Evolutionary conservation across 2,888 invertebrate genomes (phyloP), one percentile per base, ranked within the genome.

Genomic region (Drosophila affinis): DNA sequence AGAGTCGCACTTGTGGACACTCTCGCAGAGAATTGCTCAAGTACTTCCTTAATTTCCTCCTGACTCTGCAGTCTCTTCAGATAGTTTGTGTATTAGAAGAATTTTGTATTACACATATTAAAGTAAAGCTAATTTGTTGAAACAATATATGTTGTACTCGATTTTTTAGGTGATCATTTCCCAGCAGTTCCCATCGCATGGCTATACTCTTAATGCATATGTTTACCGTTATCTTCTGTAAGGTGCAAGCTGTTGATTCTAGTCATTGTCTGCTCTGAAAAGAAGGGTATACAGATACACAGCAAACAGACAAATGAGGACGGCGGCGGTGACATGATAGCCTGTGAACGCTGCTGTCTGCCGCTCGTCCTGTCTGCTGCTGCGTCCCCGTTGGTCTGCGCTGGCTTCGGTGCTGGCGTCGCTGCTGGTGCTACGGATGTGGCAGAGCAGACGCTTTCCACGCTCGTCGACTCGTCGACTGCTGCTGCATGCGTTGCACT

Each of bases 291-390:
- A 29, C 7, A 44, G 47, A 54, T 47, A 64, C 47, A 48, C 44
- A 55, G 74, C 79, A 79, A 78, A 77, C 81, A 76, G 78, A 78
- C 85, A 87, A 87, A 87, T 88, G 87, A 87, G 89, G 75, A 87
- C 82, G 88, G 59, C 80, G 72, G 61, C 87, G 82, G 88, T 88
- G 88, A 84, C 86, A 87, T 88, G 88, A 84, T 86, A 83, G 78
- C 73, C 70, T 60, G 72, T 46, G 68, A 78, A 68, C 67, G 39
- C 39, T 39, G 39, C 39, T 39, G 73, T 72, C 72, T 76, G 75
- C 65, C 56, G 71, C 69, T 53, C 69, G 62, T 68, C 58, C 78
- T n/a, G 39, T 39, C 70, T 55, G 21, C 21, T 21, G 21, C 21
- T 21, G 48, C 51, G 64, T 24, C 24, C 24, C 24, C 53, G 59